Conservation (phyloP, 2,113 vertebrate species). For the Chionis minor region DNA sequence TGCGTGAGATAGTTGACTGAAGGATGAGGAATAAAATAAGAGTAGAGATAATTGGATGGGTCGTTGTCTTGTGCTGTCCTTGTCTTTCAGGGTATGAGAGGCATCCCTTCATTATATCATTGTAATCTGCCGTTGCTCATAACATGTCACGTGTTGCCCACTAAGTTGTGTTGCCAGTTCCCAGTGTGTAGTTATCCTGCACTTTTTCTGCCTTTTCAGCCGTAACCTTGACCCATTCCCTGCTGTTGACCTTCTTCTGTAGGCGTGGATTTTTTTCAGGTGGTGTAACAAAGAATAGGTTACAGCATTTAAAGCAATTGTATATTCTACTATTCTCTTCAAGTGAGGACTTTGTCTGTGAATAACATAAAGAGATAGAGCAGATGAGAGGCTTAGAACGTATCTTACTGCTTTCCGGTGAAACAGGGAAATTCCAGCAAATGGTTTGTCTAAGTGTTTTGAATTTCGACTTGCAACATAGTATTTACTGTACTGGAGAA, state of each 20-base stretch:
- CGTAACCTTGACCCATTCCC: not conserved
- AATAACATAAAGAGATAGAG: not conserved
- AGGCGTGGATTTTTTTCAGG: not conserved
- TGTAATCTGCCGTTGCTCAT: not conserved
- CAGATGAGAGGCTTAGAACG: not conserved
- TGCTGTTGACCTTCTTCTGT: not conserved
- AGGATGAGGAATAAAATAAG: not conserved
- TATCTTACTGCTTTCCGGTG: not conserved
- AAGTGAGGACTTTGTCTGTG: not conserved
- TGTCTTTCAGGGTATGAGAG: not conserved
- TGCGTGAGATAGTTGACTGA: constrained; percentile 32
- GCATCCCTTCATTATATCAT: not conserved
- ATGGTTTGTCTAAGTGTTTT: not conserved
- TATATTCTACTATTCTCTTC: not conserved
- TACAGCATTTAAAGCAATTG: not conserved
- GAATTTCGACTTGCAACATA: not conserved
- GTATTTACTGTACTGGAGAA: not conserved
- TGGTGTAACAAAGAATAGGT: not conserved
- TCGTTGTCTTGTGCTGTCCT: constrained; percentile 2
- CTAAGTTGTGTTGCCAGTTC: not conserved
- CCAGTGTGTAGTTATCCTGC: not conserved
- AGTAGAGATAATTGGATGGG: not conserved
- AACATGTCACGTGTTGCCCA: not conserved
- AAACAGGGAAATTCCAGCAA: not conserved
- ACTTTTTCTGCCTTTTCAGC: not conserved